Conservation (phyloP, 2,888 invertebrate species). For the Lasiommata megera region DNA sequence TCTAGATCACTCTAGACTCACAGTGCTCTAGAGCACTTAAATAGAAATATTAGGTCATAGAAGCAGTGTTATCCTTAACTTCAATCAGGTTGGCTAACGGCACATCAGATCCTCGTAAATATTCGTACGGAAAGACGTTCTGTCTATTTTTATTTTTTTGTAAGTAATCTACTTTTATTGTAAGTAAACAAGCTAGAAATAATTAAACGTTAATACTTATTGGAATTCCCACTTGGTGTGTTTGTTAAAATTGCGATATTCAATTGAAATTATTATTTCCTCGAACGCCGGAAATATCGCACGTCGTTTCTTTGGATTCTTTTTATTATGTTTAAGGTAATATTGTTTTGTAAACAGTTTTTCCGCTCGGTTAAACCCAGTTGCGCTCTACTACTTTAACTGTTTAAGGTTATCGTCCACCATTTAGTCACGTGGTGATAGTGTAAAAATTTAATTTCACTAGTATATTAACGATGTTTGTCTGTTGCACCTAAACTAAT, state of each 20-base stretch:
- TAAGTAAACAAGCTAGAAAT: neutral
- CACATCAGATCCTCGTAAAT: too few species aligned
- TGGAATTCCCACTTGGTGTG: neutral
- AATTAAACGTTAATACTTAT: neutral
- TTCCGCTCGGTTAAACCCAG: conserved; percentile 61
- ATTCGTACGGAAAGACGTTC: too few species aligned
- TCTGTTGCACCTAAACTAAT: too few species aligned
- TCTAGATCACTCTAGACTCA: too few species aligned
- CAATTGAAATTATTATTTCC: conserved; percentile 8
- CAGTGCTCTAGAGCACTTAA: too few species aligned
- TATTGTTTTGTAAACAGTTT: conserved; percentile 46
- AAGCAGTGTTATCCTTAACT: too few species aligned
- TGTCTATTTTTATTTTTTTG: too few species aligned
- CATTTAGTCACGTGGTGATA: neutral
- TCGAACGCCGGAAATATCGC: conserved; percentile 9
- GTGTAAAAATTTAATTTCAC: too few species aligned
- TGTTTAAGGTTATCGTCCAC: conserved; percentile 7
- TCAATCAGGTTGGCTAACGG: too few species aligned
- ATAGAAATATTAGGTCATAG: too few species aligned
- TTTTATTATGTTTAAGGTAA: conserved; percentile 36
- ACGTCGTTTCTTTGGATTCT: conserved; percentile 1
- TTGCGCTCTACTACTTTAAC: conserved; percentile 38
- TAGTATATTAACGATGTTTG: too few species aligned
- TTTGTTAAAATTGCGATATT: neutral
- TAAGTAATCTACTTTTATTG: too few species aligned